phyloP scores from a whole-genome alignment of 2,113 vertebrate genomes.

The Platichthys stellatus region DNA sequence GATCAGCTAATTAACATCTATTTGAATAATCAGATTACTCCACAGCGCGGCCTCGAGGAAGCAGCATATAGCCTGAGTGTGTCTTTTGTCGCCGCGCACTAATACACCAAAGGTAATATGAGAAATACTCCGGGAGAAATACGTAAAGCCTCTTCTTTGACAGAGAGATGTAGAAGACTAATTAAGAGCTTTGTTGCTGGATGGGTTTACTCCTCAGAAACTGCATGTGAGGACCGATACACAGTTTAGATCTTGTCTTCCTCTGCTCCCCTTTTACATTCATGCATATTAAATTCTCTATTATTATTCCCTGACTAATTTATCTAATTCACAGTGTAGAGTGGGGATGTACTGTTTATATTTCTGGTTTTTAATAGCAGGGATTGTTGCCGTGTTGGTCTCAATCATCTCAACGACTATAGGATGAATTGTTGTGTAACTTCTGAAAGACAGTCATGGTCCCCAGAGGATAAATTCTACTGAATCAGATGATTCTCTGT shows the following conservation, averaged over 20 bases:
- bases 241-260: slow-evolving; percentile 1
- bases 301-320: background rate
- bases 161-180: slow-evolving; percentile 18
- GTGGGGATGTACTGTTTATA: background rate
- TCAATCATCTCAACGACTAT: background rate
- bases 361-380: background rate
- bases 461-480: background rate
- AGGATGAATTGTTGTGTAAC: background rate
- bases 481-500: too few species aligned
- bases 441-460: background rate
- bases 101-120: slow-evolving; percentile 34
- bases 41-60: slow-evolving; percentile 16
- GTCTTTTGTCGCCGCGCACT: slow-evolving; percentile 40
- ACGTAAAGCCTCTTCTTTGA: slow-evolving; percentile 29
- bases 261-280: background rate
- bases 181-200: slow-evolving; percentile 36
- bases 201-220: background rate
- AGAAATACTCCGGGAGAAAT: slow-evolving; percentile 17
- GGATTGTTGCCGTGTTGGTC: background rate
- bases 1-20: slow-evolving; percentile 74
- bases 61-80: slow-evolving; percentile 16
- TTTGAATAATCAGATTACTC: slow-evolving; percentile 79
- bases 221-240: background rate
- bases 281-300: background rate
- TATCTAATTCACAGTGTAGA: background rate